Evolutionary conservation across 2,888 invertebrate genomes (phyloP), one percentile per base, ranked within the genome.

Genomic region (Diaprepes abbreviatus): DNA sequence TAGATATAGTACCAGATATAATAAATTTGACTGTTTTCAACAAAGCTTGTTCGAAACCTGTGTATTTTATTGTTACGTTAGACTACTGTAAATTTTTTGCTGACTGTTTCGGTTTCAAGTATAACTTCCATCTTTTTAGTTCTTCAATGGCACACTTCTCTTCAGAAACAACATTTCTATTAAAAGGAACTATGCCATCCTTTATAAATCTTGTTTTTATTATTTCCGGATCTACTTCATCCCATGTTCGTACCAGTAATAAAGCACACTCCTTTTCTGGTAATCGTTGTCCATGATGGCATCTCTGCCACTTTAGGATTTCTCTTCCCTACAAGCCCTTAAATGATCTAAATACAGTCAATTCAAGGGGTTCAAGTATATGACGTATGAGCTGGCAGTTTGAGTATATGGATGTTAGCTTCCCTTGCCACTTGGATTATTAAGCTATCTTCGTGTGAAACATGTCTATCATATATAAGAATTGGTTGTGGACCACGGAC

Each of bases 251-350:
- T 19, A 6, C 17, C 19, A 54, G 7, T 1, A 55, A 16, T 12
- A 9, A 19, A 6, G 55, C 24, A 14, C 10, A 55, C 12, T 21
- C 55, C 1, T 14, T 21, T n/a, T n/a, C n/a, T n/a, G n/a, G n/a
- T n/a, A n/a, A n/a, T n/a, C n/a, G n/a, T n/a, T n/a, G n/a, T n/a
- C n/a, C n/a, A n/a, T n/a, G n/a, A n/a, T n/a, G n/a, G n/a, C n/a
- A n/a, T n/a, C n/a, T n/a, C n/a, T n/a, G n/a, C n/a, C n/a, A n/a
- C n/a, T n/a, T n/a, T n/a, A n/a, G n/a, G n/a, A n/a, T n/a, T n/a
- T n/a, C n/a, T n/a, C n/a, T n/a, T 74, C 71, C 73, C 74, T 71
- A 9, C 48, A 31, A 57, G 55, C 52, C 14, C 12, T 54, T 28
- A 4, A 54, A 31, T 1, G 54, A 54, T 54, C 12, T 54, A 24